A percentile compares a stretch with the other conserved stretches of the same genome.
Evolutionary conservation across 92 coral and sea anemone species (phyloP).

Genomic region (Porites rus): DNA sequence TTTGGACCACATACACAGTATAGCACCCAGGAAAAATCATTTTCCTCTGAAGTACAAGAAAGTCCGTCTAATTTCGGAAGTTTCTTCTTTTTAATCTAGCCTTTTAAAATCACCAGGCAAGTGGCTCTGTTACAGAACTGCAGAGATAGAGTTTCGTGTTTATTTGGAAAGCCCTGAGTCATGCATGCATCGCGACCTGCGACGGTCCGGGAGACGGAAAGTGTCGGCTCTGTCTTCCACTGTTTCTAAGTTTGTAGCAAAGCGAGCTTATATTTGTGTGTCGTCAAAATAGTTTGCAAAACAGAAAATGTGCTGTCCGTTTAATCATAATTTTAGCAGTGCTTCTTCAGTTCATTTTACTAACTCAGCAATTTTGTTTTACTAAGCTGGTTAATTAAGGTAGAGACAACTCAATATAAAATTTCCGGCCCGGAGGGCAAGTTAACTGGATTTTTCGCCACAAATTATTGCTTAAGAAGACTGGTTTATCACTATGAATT

Average conservation of each 20-base stretch:
- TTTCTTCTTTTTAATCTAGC: no score
- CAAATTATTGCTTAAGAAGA: background rate
- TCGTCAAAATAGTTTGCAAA: background rate
- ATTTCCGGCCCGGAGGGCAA: no score
- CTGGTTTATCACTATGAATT: no score
- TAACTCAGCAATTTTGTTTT: background rate
- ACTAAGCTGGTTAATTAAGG: background rate
- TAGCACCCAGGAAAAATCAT: no score
- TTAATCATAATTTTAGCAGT: background rate
- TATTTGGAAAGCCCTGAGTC: background rate
- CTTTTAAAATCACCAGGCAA: no score
- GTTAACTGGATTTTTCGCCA: no score
- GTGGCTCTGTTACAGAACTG: no score
- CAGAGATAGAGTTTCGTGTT: no score
- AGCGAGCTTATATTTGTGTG: background rate
- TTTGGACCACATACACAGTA: no score
- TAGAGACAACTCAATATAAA: background rate
- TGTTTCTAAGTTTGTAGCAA: background rate
- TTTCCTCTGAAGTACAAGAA: no score
- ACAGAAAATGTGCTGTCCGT: background rate
- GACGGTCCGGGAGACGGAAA: background rate
- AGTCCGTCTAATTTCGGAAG: no score
- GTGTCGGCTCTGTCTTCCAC: background rate
- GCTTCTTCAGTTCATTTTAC: conserved; percentile 4
- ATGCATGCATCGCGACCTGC: no score